Evolutionary conservation across 2,888 invertebrate species (phyloP).

Genomic region (Cephus rjabovi): DNA sequence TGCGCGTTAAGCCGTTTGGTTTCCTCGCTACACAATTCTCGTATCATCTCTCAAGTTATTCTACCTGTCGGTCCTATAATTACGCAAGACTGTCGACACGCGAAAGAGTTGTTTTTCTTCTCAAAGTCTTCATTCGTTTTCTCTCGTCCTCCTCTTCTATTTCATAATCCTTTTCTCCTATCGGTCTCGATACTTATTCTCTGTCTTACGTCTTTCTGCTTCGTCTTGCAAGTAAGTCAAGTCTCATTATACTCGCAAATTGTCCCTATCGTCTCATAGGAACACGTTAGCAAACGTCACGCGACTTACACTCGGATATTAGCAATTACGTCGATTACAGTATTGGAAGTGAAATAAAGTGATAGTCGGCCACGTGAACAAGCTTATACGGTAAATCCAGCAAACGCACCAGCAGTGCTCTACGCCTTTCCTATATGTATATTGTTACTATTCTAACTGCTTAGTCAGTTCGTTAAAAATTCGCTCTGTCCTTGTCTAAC

Average conservation of each 20-base stretch:
- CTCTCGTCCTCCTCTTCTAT: not conserved
- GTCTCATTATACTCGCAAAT: not conserved
- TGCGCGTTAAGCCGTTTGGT: not conserved
- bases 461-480: not conserved
- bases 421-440: not conserved
- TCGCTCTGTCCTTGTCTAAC: not conserved
- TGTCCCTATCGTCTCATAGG: not conserved
- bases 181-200: not conserved
- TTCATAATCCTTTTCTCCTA: not conserved
- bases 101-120: not conserved
- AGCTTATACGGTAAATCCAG: not conserved
- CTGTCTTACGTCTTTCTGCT: not conserved
- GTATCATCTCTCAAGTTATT: not conserved
- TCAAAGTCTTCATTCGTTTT: not conserved
- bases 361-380: not conserved
- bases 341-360: not conserved
- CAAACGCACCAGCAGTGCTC: not conserved
- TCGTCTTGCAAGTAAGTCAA: not conserved
- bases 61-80: not conserved
- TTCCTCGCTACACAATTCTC: no score
- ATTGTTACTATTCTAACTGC: no score
- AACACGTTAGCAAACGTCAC: not conserved
- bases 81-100: not conserved
- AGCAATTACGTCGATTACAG: not conserved
- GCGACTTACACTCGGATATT: not conserved